These are phyloP conservation scores for Amphimedon queenslandica DNA, from an alignment of 37 sponge, comb jelly and placozoan genomes.

Conservation along the genomic window DNA sequence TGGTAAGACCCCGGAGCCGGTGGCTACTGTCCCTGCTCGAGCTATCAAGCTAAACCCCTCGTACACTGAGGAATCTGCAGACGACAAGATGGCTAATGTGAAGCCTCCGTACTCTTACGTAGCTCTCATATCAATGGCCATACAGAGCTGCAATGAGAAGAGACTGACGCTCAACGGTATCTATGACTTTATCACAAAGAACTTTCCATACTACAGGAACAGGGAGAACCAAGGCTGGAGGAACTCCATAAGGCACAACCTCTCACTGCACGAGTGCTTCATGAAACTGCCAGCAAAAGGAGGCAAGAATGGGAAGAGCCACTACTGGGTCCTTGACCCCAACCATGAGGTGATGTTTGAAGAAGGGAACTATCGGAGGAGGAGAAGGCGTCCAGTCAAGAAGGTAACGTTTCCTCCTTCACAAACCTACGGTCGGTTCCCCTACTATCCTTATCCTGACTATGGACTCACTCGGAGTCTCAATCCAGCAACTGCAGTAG, in stretches of 20 bases:
- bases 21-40: slow-evolving; percentile 71
- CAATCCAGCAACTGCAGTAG: background rate
- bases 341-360: slow-evolving; percentile 88
- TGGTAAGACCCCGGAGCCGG: slow-evolving; percentile 68
- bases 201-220: slow-evolving; percentile 90
- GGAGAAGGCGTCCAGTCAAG: slow-evolving; percentile 82
- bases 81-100: slow-evolving; percentile 58
- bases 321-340: slow-evolving; percentile 91
- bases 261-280: slow-evolving; percentile 93
- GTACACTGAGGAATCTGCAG: slow-evolving; percentile 55
- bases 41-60: slow-evolving; percentile 50
- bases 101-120: slow-evolving; percentile 95
- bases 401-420: slow-evolving; percentile 21
- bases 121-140: slow-evolving; percentile 93
- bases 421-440: background rate
- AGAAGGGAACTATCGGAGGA: slow-evolving; percentile 82
- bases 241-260: slow-evolving; percentile 93
- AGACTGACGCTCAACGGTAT: slow-evolving; percentile 87
- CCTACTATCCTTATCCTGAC: background rate
- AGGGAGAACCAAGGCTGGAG: slow-evolving; percentile 96
- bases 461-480: background rate
- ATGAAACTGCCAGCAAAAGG: slow-evolving; percentile 84
- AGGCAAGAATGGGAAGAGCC: slow-evolving; percentile 87
- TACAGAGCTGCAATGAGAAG: slow-evolving; percentile 75
- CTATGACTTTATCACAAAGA: slow-evolving; percentile 87